Conservation (phyloP, 2,113 vertebrate species). For the Ancistrus triradiatus region DNA sequence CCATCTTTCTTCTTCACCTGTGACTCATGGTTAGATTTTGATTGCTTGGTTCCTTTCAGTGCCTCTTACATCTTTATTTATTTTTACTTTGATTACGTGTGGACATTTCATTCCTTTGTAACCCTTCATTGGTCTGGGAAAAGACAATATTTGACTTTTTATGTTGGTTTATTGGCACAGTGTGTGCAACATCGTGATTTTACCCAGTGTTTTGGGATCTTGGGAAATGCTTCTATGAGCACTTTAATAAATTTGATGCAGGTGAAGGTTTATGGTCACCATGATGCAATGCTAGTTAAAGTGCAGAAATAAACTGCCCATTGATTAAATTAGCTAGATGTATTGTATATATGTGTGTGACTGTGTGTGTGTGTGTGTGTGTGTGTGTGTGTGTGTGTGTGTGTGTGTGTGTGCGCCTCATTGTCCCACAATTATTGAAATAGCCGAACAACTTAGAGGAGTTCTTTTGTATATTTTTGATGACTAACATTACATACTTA, state of each 20-base stretch:
- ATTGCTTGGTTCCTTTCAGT: conserved; percentile 3
- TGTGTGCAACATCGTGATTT: neutral
- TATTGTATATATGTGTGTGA: neutral
- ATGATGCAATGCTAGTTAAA: conserved; percentile 13
- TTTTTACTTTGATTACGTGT: conserved; percentile 40
- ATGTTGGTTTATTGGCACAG: conserved; percentile 17
- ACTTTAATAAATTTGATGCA: conserved; percentile 30
- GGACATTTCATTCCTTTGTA: neutral
- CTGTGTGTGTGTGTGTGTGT: neutral
- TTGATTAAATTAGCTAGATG: conserved; percentile 15
- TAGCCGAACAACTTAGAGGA: no score
- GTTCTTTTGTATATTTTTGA: no score
- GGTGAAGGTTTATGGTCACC: conserved; percentile 5
- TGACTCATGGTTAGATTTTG: neutral
- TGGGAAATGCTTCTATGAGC: conserved; percentile 23
- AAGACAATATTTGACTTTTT: neutral
- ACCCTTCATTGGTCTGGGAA: neutral
- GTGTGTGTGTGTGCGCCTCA: no score
- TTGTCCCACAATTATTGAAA: no score
- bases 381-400: no score
- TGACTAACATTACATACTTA: no score
- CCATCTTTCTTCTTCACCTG: neutral
- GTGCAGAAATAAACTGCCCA: conserved; percentile 4
- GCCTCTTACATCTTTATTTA: no score
- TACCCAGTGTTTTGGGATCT: conserved; percentile 11